Percentiles rank a stretch among this genome's conserved stretches.
Evolutionary conservation across 2,797 vertebrate genomes (phyloP).

Genomic region (Accipiter fasciatus): DNA sequence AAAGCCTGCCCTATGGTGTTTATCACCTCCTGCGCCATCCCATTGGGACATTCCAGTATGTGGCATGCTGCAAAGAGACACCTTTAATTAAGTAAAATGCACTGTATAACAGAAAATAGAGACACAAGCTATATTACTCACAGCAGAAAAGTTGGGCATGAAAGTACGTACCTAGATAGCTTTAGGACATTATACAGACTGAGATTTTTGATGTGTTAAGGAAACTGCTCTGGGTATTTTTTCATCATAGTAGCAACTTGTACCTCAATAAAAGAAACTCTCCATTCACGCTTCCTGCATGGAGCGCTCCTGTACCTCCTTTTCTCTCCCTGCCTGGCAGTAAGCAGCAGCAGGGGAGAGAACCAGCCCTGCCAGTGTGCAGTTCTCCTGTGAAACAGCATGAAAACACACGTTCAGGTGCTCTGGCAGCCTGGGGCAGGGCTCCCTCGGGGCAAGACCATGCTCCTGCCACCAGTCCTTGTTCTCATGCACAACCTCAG

Average conservation of each 20-base stretch:
- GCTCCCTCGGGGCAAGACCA: not conserved
- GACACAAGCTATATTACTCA: not conserved
- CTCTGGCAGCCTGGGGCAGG: not conserved
- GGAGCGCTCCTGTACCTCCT: not conserved
- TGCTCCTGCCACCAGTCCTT: not conserved
- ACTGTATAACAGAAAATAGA: not conserved
- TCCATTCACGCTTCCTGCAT: not conserved
- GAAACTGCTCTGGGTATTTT: not conserved
- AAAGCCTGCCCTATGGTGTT: conserved; percentile 91
- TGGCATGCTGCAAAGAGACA: conserved; percentile 83
- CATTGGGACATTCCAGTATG: conserved; percentile 87
- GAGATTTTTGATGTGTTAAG: not conserved
- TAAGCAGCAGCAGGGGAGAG: not conserved
- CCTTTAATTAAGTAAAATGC: not conserved
- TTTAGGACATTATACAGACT: not conserved
- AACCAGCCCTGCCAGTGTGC: not conserved
- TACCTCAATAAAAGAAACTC: not conserved
- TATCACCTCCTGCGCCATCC: conserved; percentile 86
- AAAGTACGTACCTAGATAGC: not conserved
- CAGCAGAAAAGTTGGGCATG: not conserved
- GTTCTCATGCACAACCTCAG: not conserved
- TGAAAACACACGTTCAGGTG: not conserved
- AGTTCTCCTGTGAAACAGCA: not conserved
- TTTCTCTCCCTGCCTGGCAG: not conserved
- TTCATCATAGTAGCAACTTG: not conserved